phyloP scores from a whole-genome alignment of 1,140 invertebrate genomes.

The Micrasema minimum region DNA sequence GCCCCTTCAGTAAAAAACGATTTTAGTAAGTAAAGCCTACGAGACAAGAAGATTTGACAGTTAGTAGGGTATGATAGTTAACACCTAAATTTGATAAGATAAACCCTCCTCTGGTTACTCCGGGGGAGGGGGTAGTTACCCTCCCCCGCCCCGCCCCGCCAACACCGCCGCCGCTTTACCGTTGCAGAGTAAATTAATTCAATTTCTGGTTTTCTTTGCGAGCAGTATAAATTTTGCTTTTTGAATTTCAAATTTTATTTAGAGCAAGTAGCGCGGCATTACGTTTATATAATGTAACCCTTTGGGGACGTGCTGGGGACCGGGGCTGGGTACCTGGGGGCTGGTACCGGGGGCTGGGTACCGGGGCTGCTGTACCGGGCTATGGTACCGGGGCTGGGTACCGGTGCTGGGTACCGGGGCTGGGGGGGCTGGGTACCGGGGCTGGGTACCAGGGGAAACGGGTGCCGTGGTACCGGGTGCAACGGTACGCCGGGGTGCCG shows the following conservation, averaged over 20 bases:
- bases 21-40: too few species aligned
- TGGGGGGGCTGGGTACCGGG: not conserved
- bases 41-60: too few species aligned
- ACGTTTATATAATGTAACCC: slow-evolving; percentile 19
- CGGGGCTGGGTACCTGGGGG: not conserved
- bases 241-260: slow-evolving; percentile 54
- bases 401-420: not conserved
- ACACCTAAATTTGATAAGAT: slow-evolving; percentile 1
- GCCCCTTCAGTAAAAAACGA: too few species aligned
- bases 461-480: not conserved
- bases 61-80: too few species aligned
- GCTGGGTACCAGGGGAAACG: not conserved
- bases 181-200: slow-evolving; percentile 52
- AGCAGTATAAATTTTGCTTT: slow-evolving; percentile 52
- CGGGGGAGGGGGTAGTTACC: not conserved
- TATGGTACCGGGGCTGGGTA: not conserved
- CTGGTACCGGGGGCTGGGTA: not conserved
- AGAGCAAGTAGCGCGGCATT: slow-evolving; percentile 47
- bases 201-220: slow-evolving; percentile 53
- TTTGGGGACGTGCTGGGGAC: slow-evolving; percentile 6
- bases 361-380: not conserved
- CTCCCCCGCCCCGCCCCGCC: slow-evolving; percentile 1
- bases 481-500: too few species aligned
- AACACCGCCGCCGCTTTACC: slow-evolving; percentile 17
- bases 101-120: not conserved